Evolutionary conservation across 2,797 vertebrate genomes (phyloP).

Genomic region (Ibycter americanus): DNA sequence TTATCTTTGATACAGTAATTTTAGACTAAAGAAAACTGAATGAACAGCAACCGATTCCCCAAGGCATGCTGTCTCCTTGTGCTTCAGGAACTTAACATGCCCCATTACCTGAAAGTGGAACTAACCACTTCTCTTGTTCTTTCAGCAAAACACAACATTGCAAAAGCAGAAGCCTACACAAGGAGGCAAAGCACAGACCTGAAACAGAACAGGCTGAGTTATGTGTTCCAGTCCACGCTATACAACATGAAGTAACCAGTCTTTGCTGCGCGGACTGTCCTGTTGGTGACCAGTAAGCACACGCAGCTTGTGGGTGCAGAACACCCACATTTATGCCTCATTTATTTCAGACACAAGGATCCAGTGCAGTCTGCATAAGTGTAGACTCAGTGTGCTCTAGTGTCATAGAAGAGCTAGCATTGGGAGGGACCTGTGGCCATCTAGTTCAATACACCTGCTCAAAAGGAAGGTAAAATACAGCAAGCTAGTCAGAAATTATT

Average conservation of each 20-base stretch:
- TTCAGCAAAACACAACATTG: not conserved
- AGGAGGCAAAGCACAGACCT: not conserved
- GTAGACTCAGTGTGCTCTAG: no score
- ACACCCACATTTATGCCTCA: not conserved
- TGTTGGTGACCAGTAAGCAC: not conserved
- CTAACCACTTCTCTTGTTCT: not conserved
- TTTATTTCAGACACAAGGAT: not conserved
- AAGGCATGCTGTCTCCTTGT: not conserved
- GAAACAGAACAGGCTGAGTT: not conserved
- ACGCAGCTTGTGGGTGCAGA: no score
- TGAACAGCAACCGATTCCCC: not conserved
- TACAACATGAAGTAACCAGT: not conserved
- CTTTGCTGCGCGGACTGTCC: not conserved
- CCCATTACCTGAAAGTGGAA: not conserved
- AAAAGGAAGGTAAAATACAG: not conserved
- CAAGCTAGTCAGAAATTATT: not conserved
- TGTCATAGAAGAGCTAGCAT: no score
- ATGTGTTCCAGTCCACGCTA: not conserved
- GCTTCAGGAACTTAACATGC: not conserved
- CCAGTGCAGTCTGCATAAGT: fast-evolving
- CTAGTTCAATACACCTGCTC: not conserved
- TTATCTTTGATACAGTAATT: not conserved
- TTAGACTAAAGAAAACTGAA: not conserved
- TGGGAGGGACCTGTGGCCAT: not conserved
- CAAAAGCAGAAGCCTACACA: not conserved